A percentile compares a stretch with the other conserved stretches of the same genome.
Conservation (phyloP, 2,888 invertebrate genomes). For the Polydrusus tereticollis region DNA sequence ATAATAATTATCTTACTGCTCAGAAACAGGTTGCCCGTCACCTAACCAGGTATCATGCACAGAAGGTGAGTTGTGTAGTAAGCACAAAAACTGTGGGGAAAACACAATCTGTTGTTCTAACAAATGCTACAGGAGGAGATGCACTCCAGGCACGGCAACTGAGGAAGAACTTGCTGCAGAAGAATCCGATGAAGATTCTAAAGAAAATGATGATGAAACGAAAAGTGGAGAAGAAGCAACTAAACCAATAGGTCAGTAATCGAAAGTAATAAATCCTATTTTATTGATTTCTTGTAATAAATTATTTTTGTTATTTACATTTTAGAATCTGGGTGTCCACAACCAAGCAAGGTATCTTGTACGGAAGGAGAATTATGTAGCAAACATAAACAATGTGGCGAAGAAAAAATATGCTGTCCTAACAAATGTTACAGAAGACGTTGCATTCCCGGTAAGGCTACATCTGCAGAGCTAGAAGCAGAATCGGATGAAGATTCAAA, state of each 20-base stretch:
- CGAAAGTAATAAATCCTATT: not conserved
- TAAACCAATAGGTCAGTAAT: constrained; percentile 19
- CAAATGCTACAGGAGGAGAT: constrained; percentile 48
- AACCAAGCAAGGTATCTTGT: constrained; percentile 5
- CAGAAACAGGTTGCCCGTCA: constrained; percentile 46
- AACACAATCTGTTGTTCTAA: constrained; percentile 47
- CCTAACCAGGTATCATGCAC: constrained; percentile 35
- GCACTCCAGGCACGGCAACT: constrained; percentile 43
- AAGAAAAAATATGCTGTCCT: constrained; percentile 27
- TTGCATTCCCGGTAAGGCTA: constrained; percentile 16
- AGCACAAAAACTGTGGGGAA: constrained; percentile 42
- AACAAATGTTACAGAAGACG: constrained; percentile 39
- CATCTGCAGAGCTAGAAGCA: constrained; percentile 18
- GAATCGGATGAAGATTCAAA: constrained; percentile 24
- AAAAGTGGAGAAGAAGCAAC: constrained; percentile 14
- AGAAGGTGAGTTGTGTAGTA: constrained; percentile 42
- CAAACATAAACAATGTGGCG: constrained; percentile 31
- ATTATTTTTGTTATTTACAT: not conserved
- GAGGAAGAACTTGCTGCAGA: constrained; percentile 39
- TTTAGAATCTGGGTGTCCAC: constrained; percentile 28
- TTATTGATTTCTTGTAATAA: not conserved
- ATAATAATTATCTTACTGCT: not conserved
- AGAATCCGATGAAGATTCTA: constrained; percentile 36
- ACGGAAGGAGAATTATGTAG: constrained; percentile 24
- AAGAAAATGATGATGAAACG: constrained; percentile 20